phyloP scores from a whole-genome alignment of 2,113 vertebrate genomes.

The Cynopterus brachyotis region DNA sequence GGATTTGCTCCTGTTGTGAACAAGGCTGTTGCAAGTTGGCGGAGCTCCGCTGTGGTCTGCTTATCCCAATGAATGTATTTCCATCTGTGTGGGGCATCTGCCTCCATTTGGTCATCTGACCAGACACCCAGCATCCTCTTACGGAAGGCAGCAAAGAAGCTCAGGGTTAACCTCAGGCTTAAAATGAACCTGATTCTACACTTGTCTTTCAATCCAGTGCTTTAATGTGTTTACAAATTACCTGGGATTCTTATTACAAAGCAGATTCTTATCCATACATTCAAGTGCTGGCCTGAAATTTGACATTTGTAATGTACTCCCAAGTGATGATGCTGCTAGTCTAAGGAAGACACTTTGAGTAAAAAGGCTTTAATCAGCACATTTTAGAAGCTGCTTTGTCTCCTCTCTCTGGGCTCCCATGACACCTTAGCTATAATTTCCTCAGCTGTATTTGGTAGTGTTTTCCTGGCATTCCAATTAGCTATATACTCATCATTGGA shows the following conservation, averaged over 20 bases:
- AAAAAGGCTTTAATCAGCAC: not conserved
- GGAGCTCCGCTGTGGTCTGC: not conserved
- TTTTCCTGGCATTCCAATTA: not conserved
- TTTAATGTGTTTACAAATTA: not conserved
- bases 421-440: not conserved
- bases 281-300: not conserved
- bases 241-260: not conserved
- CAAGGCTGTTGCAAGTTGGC: slow-evolving; percentile 52
- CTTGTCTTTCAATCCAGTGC: not conserved
- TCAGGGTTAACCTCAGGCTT: not conserved
- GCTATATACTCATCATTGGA: not conserved
- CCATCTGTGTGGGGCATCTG: slow-evolving; percentile 55
- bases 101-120: slow-evolving; percentile 28
- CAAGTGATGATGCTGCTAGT: not conserved
- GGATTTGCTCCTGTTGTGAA: slow-evolving; percentile 53
- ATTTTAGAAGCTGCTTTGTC: not conserved
- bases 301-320: not conserved
- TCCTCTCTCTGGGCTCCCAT: not conserved
- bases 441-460: not conserved
- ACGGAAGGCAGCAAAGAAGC: not conserved
- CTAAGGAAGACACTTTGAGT: not conserved
- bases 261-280: not conserved
- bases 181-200: not conserved
- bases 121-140: not conserved
- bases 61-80: not conserved